phyloP scores from a whole-genome alignment of 2,797 vertebrate species.

The Chaetodon trifasciatus region DNA sequence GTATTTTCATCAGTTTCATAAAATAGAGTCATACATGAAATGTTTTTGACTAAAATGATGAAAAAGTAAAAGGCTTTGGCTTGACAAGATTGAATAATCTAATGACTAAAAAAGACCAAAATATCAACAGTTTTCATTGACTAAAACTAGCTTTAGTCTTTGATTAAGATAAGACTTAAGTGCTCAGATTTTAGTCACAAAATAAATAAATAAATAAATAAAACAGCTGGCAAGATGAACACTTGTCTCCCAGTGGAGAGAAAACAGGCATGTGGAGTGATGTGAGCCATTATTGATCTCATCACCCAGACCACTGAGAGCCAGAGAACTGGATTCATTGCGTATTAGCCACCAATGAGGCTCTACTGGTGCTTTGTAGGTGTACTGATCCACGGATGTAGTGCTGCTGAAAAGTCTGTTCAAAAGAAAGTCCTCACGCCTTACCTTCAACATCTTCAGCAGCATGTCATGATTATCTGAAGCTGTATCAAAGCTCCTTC shows the following conservation, averaged over 20 bases:
- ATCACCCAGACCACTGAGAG: not conserved
- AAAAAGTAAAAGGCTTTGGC: too few relatives aligned
- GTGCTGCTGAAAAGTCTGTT: conserved; percentile 15
- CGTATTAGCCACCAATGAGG: conserved; percentile 19
- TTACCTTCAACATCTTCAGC: not conserved
- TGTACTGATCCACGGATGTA: conserved; percentile 9
- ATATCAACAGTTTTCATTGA: too few relatives aligned
- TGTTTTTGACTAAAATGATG: too few relatives aligned
- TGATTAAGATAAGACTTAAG: too few relatives aligned
- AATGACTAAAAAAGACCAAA: too few relatives aligned
- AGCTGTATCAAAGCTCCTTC: not conserved
- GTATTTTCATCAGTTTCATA: too few relatives aligned
- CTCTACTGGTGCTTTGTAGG: not conserved
- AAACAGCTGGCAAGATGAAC: too few relatives aligned
- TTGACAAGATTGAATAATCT: too few relatives aligned
- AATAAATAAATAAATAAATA: too few relatives aligned
- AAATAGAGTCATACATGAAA: too few relatives aligned
- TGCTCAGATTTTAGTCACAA: too few relatives aligned
- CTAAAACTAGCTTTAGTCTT: too few relatives aligned
- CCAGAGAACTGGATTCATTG: conserved; percentile 21
- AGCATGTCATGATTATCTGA: conserved; percentile 1
- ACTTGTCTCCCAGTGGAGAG: not conserved
- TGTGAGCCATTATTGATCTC: conserved; percentile 44
- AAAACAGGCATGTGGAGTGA: conserved; percentile 2
- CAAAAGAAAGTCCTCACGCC: conserved; percentile 10